These are phyloP conservation scores for Gobio gobio DNA, from an alignment of 2,113 vertebrate genomes.

Conservation along the genomic window DNA sequence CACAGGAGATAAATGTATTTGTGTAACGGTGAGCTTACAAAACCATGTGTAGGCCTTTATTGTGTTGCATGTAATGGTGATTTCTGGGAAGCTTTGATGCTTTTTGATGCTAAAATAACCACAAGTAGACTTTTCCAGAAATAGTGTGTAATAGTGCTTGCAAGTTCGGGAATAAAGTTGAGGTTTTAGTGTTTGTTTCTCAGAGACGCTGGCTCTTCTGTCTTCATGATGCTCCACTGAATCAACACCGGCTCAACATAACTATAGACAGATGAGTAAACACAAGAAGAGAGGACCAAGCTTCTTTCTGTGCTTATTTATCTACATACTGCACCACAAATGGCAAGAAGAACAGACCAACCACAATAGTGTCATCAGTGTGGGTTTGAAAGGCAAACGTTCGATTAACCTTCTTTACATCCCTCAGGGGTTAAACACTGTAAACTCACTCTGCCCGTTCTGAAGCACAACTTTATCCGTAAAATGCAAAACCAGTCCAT, in stretches of 20 bases:
- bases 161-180: neutral
- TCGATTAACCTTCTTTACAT: neutral
- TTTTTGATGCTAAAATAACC: too few species aligned
- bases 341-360: neutral
- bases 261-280: too few species aligned
- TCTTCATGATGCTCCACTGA: too few species aligned
- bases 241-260: too few species aligned
- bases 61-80: too few species aligned
- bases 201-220: too few species aligned
- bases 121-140: neutral
- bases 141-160: neutral
- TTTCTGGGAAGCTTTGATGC: too few species aligned
- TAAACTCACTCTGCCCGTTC: neutral
- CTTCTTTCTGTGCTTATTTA: neutral
- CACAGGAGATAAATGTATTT: too few species aligned
- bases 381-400: neutral
- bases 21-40: too few species aligned
- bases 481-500: neutral
- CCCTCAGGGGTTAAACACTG: neutral
- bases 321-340: neutral
- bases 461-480: neutral
- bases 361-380: neutral
- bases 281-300: neutral
- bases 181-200: too few species aligned
- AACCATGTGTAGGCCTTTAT: too few species aligned